A percentile compares a stretch with the other conserved stretches of the same genome.
Evolutionary conservation across 2,797 vertebrate genomes (phyloP).

Genomic region (Menidia menidia): DNA sequence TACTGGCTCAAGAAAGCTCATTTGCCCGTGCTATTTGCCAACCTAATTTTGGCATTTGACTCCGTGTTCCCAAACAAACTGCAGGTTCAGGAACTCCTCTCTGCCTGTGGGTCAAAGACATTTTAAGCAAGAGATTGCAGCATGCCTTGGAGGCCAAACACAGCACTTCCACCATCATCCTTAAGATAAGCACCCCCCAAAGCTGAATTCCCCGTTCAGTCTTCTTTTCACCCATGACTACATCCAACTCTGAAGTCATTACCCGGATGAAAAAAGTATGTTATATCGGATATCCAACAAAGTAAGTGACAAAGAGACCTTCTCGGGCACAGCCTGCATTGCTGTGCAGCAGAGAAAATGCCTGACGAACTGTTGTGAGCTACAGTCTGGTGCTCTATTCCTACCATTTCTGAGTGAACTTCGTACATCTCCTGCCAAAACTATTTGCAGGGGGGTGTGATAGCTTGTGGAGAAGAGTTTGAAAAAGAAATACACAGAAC

Average conservation of each 20-base stretch:
- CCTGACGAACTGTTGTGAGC: too few relatives aligned
- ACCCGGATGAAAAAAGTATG: too few relatives aligned
- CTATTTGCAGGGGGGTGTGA: too few relatives aligned
- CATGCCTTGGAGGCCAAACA: background rate
- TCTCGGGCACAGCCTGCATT: too few relatives aligned
- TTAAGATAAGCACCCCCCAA: background rate
- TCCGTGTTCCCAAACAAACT: background rate
- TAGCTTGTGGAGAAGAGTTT: too few relatives aligned
- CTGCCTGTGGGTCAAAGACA: background rate
- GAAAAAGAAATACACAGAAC: too few relatives aligned
- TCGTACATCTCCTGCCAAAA: too few relatives aligned
- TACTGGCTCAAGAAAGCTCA: background rate
- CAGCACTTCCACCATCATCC: background rate
- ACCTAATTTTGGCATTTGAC: background rate
- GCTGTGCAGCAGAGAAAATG: too few relatives aligned
- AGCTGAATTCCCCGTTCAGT: background rate
- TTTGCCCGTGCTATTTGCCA: background rate
- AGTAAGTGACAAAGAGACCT: too few relatives aligned
- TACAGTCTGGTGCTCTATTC: too few relatives aligned
- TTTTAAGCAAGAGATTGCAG: background rate
- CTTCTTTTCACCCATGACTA: background rate
- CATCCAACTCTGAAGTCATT: background rate
- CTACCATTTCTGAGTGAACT: too few relatives aligned
- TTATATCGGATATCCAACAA: background rate
- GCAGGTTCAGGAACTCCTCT: background rate